Conservation (phyloP, 2,113 vertebrate genomes). For the Nothocercus julius region DNA sequence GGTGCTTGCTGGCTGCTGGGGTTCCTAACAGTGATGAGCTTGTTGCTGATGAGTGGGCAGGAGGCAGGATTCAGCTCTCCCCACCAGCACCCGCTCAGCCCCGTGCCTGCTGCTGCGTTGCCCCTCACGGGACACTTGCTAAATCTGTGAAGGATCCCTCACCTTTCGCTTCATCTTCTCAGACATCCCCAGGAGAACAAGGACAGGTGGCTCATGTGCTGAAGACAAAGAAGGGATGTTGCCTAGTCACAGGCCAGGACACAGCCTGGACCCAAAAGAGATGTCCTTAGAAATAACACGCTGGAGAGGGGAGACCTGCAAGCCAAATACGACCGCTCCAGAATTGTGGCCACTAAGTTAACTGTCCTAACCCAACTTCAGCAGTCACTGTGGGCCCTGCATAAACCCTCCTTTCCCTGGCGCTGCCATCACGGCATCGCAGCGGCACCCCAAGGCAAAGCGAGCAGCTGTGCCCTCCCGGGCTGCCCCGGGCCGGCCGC, state of each 20-base stretch:
- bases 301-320: neutral
- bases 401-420: neutral
- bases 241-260: neutral
- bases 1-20: neutral
- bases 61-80: neutral
- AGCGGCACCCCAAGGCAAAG: too few species aligned
- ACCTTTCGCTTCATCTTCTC: neutral
- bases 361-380: neutral
- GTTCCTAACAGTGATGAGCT: neutral
- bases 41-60: neutral
- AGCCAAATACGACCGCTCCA: neutral
- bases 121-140: neutral
- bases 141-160: neutral
- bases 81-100: neutral
- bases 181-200: fast-evolving
- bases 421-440: too few species aligned
- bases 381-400: neutral
- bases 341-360: neutral
- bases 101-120: fast-evolving
- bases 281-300: neutral
- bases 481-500: too few species aligned
- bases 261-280: neutral
- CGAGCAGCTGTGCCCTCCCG: neutral
- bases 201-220: neutral
- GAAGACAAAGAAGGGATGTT: neutral